A percentile compares a stretch with the other conserved stretches of the same genome.
phyloP scores from a whole-genome alignment of 2,888 invertebrate species.

The Dinocampus coccinellae region DNA sequence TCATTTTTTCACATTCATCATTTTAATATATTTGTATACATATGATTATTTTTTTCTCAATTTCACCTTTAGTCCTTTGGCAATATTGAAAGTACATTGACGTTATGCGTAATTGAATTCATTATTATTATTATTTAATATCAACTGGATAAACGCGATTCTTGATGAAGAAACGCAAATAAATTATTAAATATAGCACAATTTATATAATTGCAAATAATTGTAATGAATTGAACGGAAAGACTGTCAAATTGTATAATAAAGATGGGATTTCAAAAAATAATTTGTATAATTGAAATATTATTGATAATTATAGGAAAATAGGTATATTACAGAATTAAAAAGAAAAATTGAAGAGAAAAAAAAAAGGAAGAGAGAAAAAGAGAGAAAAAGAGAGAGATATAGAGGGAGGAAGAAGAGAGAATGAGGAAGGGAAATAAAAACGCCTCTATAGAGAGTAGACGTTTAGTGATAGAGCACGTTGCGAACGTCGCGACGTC shows the following conservation, averaged over 20 bases:
- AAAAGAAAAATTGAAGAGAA: not conserved
- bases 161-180: not conserved
- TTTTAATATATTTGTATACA: not conserved
- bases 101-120: not conserved
- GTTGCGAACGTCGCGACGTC: slow-evolving; percentile 59
- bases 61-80: not conserved
- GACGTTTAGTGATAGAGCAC: slow-evolving; percentile 24
- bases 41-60: not conserved
- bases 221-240: not conserved
- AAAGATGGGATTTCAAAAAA: not conserved
- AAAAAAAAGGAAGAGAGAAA: not conserved
- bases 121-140: not conserved
- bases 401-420: not conserved
- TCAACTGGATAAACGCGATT: not conserved
- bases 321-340: not conserved
- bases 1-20: not conserved
- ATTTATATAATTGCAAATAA: not conserved
- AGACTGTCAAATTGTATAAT: not conserved
- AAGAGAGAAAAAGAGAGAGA: not conserved
- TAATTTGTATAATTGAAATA: not conserved
- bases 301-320: not conserved
- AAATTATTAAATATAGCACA: not conserved
- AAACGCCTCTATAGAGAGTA: not conserved
- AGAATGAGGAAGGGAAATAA: not conserved
- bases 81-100: not conserved